A percentile compares a stretch with the other conserved stretches of the same genome.
phyloP scores from a whole-genome alignment of 2,888 invertebrate genomes.

The Cryptocheilus praepositus region DNA sequence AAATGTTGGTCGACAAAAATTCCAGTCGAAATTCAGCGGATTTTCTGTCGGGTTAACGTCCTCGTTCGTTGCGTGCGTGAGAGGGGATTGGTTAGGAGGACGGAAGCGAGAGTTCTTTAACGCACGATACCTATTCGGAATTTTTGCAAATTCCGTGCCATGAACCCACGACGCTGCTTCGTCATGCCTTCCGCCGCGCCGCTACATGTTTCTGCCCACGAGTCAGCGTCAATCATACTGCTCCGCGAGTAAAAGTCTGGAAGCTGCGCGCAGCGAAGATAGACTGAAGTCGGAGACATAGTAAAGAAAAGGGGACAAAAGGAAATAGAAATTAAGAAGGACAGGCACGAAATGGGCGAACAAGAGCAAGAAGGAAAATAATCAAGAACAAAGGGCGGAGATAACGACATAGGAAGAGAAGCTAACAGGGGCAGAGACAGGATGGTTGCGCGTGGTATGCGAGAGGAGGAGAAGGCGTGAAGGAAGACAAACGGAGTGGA shows the following conservation, averaged over 20 bases:
- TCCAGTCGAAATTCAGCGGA: neutral
- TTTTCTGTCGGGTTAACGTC: neutral
- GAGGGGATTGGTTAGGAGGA: neutral
- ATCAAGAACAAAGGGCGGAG: neutral
- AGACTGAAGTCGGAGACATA: constrained; percentile 3
- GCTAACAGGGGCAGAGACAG: neutral
- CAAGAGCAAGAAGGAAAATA: constrained; percentile 1
- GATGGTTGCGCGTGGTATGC: neutral
- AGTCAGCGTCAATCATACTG: constrained; percentile 34
- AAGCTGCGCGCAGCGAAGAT: constrained; percentile 8
- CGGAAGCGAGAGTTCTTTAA: neutral
- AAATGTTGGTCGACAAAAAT: too few species aligned
- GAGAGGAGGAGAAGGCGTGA: constrained; percentile 5
- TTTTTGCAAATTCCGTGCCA: constrained; percentile 45
- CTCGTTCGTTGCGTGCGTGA: neutral
- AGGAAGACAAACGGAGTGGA: constrained; percentile 8
- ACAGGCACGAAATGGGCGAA: neutral
- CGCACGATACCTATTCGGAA: constrained; percentile 25
- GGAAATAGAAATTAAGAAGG: neutral
- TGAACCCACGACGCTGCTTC: constrained; percentile 23
- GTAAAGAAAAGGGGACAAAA: neutral
- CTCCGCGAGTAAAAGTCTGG: constrained; percentile 39
- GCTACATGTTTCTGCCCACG: constrained; percentile 33
- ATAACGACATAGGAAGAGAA: neutral
- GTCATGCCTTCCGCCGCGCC: constrained; percentile 33